Conservation (phyloP, 2,797 vertebrate genomes). For the Amazona finschi region DNA sequence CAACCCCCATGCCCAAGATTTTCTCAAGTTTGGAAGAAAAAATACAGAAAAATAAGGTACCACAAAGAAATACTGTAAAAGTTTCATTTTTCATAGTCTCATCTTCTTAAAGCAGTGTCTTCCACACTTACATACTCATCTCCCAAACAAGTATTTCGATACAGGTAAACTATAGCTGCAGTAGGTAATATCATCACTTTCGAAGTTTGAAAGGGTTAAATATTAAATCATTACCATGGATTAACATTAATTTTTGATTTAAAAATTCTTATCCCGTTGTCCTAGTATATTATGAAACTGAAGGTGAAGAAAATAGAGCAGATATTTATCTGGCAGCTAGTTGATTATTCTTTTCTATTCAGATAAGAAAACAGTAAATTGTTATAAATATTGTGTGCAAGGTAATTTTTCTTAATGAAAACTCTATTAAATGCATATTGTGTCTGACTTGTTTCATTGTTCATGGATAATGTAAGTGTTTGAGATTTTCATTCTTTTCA, state of each 20-base stretch:
- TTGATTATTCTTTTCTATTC: not conserved
- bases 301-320: not conserved
- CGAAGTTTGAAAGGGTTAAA: not conserved
- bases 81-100: not conserved
- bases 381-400: not conserved
- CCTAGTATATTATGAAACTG: not conserved
- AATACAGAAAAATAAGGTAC: not conserved
- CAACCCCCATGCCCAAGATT: not conserved
- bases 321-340: not conserved
- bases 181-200: not conserved
- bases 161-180: not conserved
- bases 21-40: not conserved
- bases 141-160: not conserved
- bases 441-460: not conserved
- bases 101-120: not conserved
- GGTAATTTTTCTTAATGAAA: not conserved
- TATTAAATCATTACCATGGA: not conserved
- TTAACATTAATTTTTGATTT: not conserved
- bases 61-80: not conserved
- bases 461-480: not conserved
- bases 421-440: not conserved
- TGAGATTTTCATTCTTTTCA: not conserved
- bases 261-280: not conserved
- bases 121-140: not conserved
- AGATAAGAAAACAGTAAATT: not conserved